Base-by-base conservation (phyloP, 2,113 vertebrate species). In the Sialia sialis region DNA sequence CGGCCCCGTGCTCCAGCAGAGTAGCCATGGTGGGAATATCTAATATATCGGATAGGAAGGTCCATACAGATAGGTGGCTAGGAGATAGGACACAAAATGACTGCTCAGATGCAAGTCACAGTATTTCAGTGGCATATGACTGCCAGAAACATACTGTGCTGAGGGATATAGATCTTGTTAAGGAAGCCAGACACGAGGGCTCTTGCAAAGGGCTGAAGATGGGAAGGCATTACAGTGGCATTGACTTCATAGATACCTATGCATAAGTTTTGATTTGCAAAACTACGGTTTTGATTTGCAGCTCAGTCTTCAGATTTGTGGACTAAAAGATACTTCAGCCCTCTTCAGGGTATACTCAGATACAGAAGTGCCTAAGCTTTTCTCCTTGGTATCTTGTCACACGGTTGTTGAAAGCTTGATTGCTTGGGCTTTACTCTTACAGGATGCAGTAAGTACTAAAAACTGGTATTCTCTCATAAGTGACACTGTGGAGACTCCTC, bases 311-410 rank as follows among this genome's bases (percentile, higher is more conserved):
- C 49, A 51, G 16, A 30, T 62, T 69, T 66, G 17, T 86, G 80
- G 34, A 80, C 38, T 5, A 44, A 51, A 86, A 62, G n/a, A 20
- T 54, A 30, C 20, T 68, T 58, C 38, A 58, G 16, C 21, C 16
- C 4, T 67, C 19, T 36, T 59, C 68, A 46, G 13, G 27, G 15
- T 27, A n/a, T 44, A 41, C 21, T 32, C 18, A 6, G 16, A 21
- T 69, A 43, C 14, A 48, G 52, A 51, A 51, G 30, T 67, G 38
- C 36, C 76, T 43, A 94, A 96, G 76, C 92, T 97, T 96, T 96
- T 95, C 85, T 91, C 56, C 49, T 69, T 59, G 46, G 84, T 91
- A 77, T 96, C 94, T 97, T 81, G 22, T 77, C 79, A 63, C 41
- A 64, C 38, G 59, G 4, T 58, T 88, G 20, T 34, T 12, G 77